Evolutionary conservation across 2,113 vertebrate genomes (phyloP).

Genomic region (Phalacrocorax pelagicus): DNA sequence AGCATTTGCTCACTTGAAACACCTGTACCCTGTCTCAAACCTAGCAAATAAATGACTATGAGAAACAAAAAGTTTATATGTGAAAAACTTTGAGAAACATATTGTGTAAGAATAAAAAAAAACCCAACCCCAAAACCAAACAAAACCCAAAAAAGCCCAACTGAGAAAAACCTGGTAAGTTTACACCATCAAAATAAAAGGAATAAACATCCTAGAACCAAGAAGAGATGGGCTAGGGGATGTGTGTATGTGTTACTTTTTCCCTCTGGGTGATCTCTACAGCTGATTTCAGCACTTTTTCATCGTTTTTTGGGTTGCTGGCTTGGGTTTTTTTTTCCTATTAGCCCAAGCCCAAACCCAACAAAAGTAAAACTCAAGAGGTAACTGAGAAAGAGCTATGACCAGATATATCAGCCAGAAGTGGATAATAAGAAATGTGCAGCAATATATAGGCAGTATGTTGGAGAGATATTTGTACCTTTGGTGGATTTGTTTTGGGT

Average conservation of each 20-base stretch:
- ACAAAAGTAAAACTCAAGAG: neutral
- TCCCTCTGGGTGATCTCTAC: neutral
- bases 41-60: neutral
- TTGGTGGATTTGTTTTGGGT: neutral
- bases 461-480: neutral
- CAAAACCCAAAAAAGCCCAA: fast-evolving
- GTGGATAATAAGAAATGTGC: neutral
- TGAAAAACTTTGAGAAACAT: neutral
- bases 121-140: fast-evolving
- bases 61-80: neutral
- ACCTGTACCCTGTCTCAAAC: neutral
- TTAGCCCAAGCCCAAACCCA: neutral
- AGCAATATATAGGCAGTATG: fast-evolving
- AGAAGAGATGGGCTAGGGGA: fast-evolving
- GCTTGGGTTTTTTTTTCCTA: neutral
- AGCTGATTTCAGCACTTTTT: neutral
- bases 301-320: fast-evolving
- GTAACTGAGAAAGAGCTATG: neutral
- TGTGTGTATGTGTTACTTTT: neutral
- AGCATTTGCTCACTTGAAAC: neutral
- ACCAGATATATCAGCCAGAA: neutral
- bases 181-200: neutral
- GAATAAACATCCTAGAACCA: neutral
- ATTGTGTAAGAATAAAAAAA: neutral
- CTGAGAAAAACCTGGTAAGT: fast-evolving